Percentiles rank a stretch among this genome's conserved stretches.
Evolutionary conservation across 2,888 invertebrate genomes (phyloP).

Genomic region (Tipula unca): DNA sequence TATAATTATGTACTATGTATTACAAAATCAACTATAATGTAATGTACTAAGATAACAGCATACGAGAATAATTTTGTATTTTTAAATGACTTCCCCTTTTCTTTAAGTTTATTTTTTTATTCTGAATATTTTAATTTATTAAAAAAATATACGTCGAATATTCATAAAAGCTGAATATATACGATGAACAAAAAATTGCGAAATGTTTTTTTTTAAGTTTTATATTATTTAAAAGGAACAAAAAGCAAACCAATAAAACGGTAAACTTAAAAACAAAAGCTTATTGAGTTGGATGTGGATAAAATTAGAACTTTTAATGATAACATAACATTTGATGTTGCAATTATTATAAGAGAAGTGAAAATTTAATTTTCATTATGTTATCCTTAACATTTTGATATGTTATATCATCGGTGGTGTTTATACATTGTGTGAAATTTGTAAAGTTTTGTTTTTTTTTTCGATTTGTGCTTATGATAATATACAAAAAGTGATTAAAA

Average conservation of each 20-base stretch:
- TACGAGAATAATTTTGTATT: too few species aligned
- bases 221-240: background rate
- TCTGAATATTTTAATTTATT: background rate
- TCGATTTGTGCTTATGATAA: too few species aligned
- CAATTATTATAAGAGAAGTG: background rate
- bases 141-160: background rate
- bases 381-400: background rate
- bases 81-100: background rate
- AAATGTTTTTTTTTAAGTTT: background rate
- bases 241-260: background rate
- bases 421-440: too few species aligned
- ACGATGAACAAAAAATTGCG: background rate
- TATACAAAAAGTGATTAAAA: too few species aligned
- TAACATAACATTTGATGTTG: background rate
- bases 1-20: background rate
- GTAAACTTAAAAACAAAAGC: background rate
- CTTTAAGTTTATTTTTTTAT: background rate
- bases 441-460: too few species aligned
- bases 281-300: background rate
- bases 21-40: too few species aligned
- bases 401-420: background rate
- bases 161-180: background rate
- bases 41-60: too few species aligned
- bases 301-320: conserved; percentile 14
- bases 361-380: background rate